Evolutionary conservation across 2,888 invertebrate species (phyloP), one percentile per base, ranked within the genome.

Genomic region (Drosophila anomalata): DNA sequence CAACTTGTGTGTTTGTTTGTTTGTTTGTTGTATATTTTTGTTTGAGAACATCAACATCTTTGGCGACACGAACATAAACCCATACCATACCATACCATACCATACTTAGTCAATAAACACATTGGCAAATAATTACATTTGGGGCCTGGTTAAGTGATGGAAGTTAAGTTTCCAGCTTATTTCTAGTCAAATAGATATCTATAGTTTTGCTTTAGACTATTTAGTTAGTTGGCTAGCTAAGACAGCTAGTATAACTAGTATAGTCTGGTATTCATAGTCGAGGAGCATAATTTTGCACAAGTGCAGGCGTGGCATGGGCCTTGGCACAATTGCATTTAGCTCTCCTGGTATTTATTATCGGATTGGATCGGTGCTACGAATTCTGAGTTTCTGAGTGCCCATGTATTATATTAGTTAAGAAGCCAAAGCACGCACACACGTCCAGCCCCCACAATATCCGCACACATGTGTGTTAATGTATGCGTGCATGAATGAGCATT

Each of bases 31-130:
- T 46, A 46, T 31, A 53, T 57, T 68, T 63, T 66, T 66, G 68
- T 66, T 68, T 68, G 57, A 66, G 66, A 66, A 66, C 66, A 57
- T 57, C 57, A 57, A 52, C 29, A 55, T 51, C 65, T 65, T 68
- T 41, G 54, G 51, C 60, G 60, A 55, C 54, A 44, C 36, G 14
- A 20, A 20, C 50, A 14, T 48, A 8, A 17, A 11, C 36, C 56
- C 17, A 33, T 39, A 20, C 52, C 17, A 17, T 17, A 17, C 56
- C 17, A 33, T 39, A 20, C 52, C 17, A 17, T 17, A 17, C 47
- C 33, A 36, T 36, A 24, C 33, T 17, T 14, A n/a, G 33, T 5
- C 33, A 24, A 47, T n/a, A 39, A 7, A 41, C 46, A 41, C 41
- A 47, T 31, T 22, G 17, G 9, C 29, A 48, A 22, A 26, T 29